A percentile compares a stretch with the other conserved stretches of the same genome.
Conservation (phyloP, 2,797 vertebrate genomes). For the Sebastes minor region DNA sequence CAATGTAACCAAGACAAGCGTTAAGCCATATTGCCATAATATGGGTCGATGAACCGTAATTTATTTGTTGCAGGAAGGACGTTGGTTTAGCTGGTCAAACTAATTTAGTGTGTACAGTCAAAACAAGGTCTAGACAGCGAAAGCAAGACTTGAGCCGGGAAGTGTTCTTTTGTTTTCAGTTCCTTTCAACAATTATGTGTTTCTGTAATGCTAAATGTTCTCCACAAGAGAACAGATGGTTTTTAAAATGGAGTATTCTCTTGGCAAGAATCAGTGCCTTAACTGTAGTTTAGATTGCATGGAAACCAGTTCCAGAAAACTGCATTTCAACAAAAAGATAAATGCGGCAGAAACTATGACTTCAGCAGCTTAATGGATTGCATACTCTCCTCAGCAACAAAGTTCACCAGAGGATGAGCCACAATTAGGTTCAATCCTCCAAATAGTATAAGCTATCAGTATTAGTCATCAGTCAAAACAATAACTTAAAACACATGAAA, state of each 20-base stretch:
- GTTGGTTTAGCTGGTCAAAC: constrained; percentile 47
- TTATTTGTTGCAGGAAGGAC: constrained; percentile 63
- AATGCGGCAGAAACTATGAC: not conserved
- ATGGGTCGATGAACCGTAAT: constrained; percentile 42
- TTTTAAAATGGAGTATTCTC: not conserved
- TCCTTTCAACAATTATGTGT: constrained; percentile 12
- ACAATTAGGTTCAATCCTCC: not conserved
- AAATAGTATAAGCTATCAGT: not conserved
- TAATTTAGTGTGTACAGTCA: constrained; percentile 60
- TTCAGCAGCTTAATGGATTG: not conserved
- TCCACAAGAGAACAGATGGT: not conserved
- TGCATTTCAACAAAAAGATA: not conserved
- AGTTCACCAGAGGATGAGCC: not conserved
- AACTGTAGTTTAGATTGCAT: not conserved
- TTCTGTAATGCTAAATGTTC: not conserved
- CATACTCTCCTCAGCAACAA: not conserved
- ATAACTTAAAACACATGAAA: not conserved
- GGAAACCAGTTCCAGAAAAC: not conserved
- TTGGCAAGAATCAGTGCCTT: not conserved
- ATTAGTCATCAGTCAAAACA: not conserved
- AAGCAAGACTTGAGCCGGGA: constrained; percentile 13
- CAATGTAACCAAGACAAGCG: constrained; percentile 52
- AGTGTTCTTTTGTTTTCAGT: constrained; percentile 42
- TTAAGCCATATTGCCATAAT: constrained; percentile 61
- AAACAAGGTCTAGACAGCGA: constrained; percentile 53